A percentile compares a stretch with the other conserved stretches of the same genome.
These are phyloP conservation scores for Tursiops truncatus DNA, from an alignment of 2,113 vertebrate species.

Conservation along the genomic window DNA sequence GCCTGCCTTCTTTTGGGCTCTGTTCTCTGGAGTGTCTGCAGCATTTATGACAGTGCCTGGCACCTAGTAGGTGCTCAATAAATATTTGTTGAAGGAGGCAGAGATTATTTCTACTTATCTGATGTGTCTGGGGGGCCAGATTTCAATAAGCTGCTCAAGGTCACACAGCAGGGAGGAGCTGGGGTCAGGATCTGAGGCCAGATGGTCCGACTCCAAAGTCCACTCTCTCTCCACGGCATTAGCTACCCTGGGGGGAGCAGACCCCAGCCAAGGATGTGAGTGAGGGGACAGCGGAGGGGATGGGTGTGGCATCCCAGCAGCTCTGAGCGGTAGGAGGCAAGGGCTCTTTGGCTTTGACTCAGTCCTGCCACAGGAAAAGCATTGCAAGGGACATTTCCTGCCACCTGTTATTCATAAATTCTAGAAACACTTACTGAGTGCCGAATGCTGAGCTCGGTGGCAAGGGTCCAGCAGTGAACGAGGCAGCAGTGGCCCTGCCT, in stretches of 20 bases:
- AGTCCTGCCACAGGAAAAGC: neutral
- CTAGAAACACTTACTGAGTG: slow-evolving; percentile 24
- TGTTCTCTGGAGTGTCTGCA: neutral
- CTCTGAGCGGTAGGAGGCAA: neutral
- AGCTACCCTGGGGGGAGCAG: neutral
- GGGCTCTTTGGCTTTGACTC: neutral
- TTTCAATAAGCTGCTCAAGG: neutral
- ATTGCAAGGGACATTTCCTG: slow-evolving; percentile 41
- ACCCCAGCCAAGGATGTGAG: neutral
- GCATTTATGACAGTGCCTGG: neutral
- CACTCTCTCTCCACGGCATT: neutral
- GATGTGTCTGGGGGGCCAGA: neutral
- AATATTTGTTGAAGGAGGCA: neutral
- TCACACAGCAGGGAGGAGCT: neutral
- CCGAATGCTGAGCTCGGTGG: neutral
- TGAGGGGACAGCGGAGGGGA: neutral
- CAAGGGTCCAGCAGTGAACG: neutral
- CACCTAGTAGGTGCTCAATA: neutral
- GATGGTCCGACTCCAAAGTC: neutral
- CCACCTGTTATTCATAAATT: slow-evolving; percentile 70
- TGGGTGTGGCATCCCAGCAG: neutral
- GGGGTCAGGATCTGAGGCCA: neutral
- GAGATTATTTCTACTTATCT: neutral
- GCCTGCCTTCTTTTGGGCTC: neutral
- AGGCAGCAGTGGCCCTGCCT: neutral